Evolutionary conservation across 2,888 invertebrate species (phyloP).

Genomic region (Chymomyza caudatula): DNA sequence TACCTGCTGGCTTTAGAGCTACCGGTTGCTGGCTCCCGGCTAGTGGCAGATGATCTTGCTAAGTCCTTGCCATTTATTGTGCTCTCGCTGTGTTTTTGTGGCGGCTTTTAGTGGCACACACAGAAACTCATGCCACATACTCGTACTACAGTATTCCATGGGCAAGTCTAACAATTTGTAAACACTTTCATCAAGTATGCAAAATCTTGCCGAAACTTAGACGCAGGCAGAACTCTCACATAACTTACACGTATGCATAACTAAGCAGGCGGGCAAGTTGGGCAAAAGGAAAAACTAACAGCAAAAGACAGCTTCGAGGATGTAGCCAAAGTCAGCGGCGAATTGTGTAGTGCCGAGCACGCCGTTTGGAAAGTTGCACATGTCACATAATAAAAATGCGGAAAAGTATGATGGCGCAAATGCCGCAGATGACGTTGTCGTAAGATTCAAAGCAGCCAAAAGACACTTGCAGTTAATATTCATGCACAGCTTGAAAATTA

Average conservation of each 20-base stretch:
- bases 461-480: constrained; percentile 66
- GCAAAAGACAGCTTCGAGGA: background rate
- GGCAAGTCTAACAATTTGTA: constrained; percentile 44
- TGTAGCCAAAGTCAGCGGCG: background rate
- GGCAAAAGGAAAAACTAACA: background rate
- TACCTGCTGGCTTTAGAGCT: background rate
- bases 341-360: constrained; percentile 6
- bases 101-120: background rate
- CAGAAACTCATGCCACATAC: background rate
- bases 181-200: constrained; percentile 48
- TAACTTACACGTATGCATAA: constrained; percentile 53
- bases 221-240: constrained; percentile 25
- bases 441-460: background rate
- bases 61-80: background rate
- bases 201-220: constrained; percentile 38
- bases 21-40: background rate
- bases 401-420: constrained; percentile 22
- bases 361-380: constrained; percentile 47
- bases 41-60: background rate
- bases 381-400: constrained; percentile 40
- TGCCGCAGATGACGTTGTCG: background rate
- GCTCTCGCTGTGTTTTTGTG: background rate
- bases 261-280: constrained; percentile 38
- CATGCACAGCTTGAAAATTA: constrained; percentile 62
- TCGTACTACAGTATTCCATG: constrained; percentile 43